phyloP scores from a whole-genome alignment of 2,888 invertebrate species.

The Epistrophe grossulariae region DNA sequence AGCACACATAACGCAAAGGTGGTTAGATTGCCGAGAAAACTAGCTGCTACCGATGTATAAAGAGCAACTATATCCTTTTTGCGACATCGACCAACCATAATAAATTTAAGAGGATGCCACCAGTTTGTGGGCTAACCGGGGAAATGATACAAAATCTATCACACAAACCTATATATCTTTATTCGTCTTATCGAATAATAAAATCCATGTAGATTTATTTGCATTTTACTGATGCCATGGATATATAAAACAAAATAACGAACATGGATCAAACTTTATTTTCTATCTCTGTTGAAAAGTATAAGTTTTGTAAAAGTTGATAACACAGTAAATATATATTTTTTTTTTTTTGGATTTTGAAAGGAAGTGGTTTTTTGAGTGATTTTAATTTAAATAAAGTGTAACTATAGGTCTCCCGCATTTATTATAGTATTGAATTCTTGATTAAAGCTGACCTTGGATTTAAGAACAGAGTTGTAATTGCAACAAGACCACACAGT shows the following conservation, averaged over 20 bases:
- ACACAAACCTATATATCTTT: slow-evolving; percentile 1
- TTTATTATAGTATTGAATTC: background rate
- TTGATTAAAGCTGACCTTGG: too few species aligned
- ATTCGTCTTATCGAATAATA: slow-evolving; percentile 39
- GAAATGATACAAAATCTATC: slow-evolving; percentile 33
- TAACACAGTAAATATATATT: background rate
- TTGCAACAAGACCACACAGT: too few species aligned
- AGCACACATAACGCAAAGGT: slow-evolving; percentile 54
- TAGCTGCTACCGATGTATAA: slow-evolving; percentile 22
- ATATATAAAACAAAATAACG: background rate
- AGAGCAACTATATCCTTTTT: slow-evolving; percentile 51
- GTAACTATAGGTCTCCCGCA: background rate
- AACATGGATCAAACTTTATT: slow-evolving; percentile 27
- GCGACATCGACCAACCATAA: slow-evolving; percentile 67
- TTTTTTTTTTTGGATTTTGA: background rate
- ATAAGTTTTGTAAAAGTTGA: background rate
- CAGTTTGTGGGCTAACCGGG: slow-evolving; percentile 34
- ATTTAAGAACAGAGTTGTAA: too few species aligned
- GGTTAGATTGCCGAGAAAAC: slow-evolving; percentile 41
- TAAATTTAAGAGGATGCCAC: slow-evolving; percentile 64
- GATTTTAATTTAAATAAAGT: slow-evolving; percentile 10
- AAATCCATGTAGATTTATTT: slow-evolving; percentile 68
- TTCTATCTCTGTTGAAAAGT: background rate
- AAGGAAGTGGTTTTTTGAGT: background rate
- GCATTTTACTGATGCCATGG: slow-evolving; percentile 18